Percentiles rank a stretch among this genome's conserved stretches.
phyloP scores from a whole-genome alignment of 1,140 invertebrate species.

The Portunus trituberculatus region DNA sequence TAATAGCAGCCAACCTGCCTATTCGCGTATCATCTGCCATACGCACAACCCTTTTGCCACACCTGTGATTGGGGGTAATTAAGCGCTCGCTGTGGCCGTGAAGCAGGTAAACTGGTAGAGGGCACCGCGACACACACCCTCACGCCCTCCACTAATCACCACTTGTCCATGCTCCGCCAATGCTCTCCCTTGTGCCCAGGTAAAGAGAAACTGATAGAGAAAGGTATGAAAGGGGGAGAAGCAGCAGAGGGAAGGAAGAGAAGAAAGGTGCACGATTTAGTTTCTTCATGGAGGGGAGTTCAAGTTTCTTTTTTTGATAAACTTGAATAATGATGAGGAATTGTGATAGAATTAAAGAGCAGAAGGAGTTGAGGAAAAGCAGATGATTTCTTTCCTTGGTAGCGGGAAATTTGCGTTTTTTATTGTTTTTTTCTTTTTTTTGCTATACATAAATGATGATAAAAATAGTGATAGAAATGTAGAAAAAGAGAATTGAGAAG shows the following conservation, averaged over 20 bases:
- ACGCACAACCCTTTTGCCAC: not conserved
- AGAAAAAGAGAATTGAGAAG: not conserved
- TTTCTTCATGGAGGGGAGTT: not conserved
- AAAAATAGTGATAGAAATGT: not conserved
- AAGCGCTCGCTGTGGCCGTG: not conserved
- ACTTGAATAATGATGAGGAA: not conserved
- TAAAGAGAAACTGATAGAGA: too few relatives aligned
- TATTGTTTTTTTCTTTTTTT: too few relatives aligned
- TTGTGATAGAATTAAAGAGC: not conserved
- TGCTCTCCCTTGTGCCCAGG: not conserved
- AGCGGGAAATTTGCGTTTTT: too few relatives aligned
- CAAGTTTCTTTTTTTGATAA: too few relatives aligned
- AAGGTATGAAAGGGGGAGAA: not conserved
- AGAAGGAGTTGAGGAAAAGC: not conserved
- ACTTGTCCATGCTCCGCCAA: not conserved
- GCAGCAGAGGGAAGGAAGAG: not conserved
- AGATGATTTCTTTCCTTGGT: too few relatives aligned
- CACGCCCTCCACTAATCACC: not conserved
- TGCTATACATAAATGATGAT: not conserved
- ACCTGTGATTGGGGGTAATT: constrained; percentile 31
- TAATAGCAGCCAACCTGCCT: too few relatives aligned
- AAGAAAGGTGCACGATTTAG: too few relatives aligned
- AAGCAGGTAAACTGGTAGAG: not conserved
- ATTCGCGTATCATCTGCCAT: not conserved
- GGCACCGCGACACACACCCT: not conserved